Conservation (phyloP, 2,797 vertebrate genomes). For the Coracias cyanogaster region DNA sequence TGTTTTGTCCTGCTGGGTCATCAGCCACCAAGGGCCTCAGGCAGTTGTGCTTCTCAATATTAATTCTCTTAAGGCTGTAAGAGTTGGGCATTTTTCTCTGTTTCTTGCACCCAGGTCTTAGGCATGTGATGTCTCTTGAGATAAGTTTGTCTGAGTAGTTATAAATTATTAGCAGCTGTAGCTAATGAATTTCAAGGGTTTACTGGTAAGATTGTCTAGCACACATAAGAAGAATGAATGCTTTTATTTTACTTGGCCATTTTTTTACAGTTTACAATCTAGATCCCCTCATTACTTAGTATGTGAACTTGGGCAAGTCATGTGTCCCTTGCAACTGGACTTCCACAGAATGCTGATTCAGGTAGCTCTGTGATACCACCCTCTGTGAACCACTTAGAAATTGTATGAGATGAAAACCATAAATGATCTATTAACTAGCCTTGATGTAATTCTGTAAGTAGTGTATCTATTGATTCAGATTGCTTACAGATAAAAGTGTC, state of each 20-base stretch:
- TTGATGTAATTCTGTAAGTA: background rate
- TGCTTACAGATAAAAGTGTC: background rate
- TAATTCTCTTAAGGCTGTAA: background rate
- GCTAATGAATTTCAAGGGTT: conserved; percentile 1
- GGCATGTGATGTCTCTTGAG: background rate
- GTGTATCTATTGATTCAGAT: background rate
- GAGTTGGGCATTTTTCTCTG: background rate
- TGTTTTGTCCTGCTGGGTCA: background rate
- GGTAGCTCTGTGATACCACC: background rate
- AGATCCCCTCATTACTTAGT: background rate
- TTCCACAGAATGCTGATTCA: background rate
- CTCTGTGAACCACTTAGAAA: conserved; percentile 8
- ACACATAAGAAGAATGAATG: background rate
- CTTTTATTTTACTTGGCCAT: background rate
- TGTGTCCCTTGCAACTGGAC: background rate
- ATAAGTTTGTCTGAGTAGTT: background rate
- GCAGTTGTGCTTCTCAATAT: background rate
- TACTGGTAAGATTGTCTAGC: background rate
- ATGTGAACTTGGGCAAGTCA: background rate
- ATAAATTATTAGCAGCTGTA: conserved; percentile 28
- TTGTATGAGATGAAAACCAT: background rate
- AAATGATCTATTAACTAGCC: background rate
- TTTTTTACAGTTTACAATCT: background rate
- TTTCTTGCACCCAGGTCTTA: background rate
- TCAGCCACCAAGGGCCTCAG: background rate